Evolutionary conservation across 2,797 vertebrate genomes (phyloP), one percentile per base, ranked within the genome.

Genomic region (Chaenodraco wilsoni): DNA sequence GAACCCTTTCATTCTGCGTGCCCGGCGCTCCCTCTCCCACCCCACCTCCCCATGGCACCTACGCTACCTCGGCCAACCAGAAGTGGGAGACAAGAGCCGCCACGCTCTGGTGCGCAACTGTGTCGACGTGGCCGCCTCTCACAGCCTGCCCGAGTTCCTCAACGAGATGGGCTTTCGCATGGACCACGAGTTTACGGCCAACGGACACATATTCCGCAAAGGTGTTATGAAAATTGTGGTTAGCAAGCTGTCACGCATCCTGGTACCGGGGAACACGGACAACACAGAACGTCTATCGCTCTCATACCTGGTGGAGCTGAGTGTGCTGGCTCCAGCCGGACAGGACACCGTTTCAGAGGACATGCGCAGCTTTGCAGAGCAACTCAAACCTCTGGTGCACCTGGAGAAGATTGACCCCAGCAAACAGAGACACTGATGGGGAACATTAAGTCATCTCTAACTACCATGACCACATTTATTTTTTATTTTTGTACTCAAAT

Each of bases 91-190:
- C 88, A 97, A 98, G 91, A 98, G 94, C 87, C 96, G 97, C 1
- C 95, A 98, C 0, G 95, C 97, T 0, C 87, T 99, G 64, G 98
- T 99, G 13, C 95, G 97, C 27, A 98, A 98, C 90, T 99, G 97
- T 0, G 97, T 99, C 8, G 98, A 99, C 49, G 97, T 99, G 21
- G 95, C 97, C 0, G 96, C 97, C 0, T 99, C 98, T 0, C 97
- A 99, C 79, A 97, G 96, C 90, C 91, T 99, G 76, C 97, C 96
- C 0, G 98, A 99, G 40, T 98, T 99, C 74, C 94, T 99, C 41
- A 95, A 96, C 59, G 98, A 99, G 89, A 99, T 99, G 98, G 98
- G 98, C 31, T 99, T 99, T 91, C 96, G 97, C 65, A 97, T 99
- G 97, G 98, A 99, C 93, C 97, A 99, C 0, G 98, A 99, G 85